Evolutionary conservation across 2,888 invertebrate genomes (phyloP), one percentile per base, ranked within the genome.

Genomic region (Neoitamus cyanurus): DNA sequence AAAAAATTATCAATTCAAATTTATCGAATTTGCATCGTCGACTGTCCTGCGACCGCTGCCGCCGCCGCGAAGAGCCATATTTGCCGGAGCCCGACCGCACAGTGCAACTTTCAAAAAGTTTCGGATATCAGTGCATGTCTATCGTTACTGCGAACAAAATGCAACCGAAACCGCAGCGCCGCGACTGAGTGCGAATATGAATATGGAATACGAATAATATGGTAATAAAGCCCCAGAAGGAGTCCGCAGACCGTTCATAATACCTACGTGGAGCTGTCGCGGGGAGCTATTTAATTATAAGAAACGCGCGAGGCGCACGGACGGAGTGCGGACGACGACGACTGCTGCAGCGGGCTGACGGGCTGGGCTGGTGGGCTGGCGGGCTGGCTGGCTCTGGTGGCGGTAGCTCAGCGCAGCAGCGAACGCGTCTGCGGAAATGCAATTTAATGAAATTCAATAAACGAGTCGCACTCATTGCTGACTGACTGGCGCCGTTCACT

Each of bases 381-480:
- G n/a, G n/a, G n/a, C n/a, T n/a, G n/a, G n/a, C n/a, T n/a, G n/a
- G n/a, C n/a, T n/a, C n/a, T n/a, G n/a, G n/a, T n/a, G n/a, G 15
- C 73, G 25, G 37, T 15, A 73, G 15, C 28, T 15, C 77, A 42
- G 77, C 77, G 20, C 37, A 36, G 31, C 31, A 31, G 31, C 75
- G 36, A 78, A 78, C 78, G 78, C 78, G 78, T 78, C 78, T 78
- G 83, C 83, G 69, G 83, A 83, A 83, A 70, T 83, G 69, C 83
- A 83, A 83, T 83, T 83, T 72, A 83, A 83, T 72, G 70, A 72
- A 83, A 83, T 83, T 83, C 70, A 83, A 83, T 72, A 46, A 83
- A 83, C 83, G 72, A 83, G 83, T 83, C 83, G 72, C 72, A 83
- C 72, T 83, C 83, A 83, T 83, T 83, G 72, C 83, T 72, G 72